Conservation (phyloP, 2,888 invertebrate species). For the Thysanoteuthis rhombus region DNA sequence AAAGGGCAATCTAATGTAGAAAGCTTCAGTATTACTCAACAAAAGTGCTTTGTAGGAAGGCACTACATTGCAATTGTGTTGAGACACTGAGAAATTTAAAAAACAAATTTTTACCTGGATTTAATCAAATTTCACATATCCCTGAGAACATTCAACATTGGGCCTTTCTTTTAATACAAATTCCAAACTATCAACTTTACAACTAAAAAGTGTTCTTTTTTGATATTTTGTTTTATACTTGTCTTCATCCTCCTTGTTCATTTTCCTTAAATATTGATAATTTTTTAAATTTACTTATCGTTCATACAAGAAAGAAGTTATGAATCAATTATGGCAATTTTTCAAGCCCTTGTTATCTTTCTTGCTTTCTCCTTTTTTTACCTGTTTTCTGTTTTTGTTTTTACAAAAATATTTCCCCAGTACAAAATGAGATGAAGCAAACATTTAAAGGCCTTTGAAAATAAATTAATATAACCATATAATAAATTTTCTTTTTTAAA, state of each 20-base stretch:
- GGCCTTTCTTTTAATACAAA: background rate
- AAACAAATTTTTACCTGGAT: background rate
- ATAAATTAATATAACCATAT: background rate
- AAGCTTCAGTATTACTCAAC: background rate
- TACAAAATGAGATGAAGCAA: background rate
- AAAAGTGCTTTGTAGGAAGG: background rate
- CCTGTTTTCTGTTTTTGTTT: background rate
- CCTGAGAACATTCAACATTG: slow-evolving; percentile 12
- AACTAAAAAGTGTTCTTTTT: background rate
- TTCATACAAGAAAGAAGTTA: background rate
- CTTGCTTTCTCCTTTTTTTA: background rate
- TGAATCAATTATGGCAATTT: background rate
- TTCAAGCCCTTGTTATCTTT: background rate
- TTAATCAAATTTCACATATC: slow-evolving; percentile 12
- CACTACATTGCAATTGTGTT: background rate
- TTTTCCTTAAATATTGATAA: background rate
- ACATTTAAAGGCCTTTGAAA: background rate
- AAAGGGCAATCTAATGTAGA: background rate
- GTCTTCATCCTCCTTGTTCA: background rate
- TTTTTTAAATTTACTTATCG: background rate
- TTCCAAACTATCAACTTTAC: background rate
- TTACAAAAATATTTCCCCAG: slow-evolving; percentile 12
- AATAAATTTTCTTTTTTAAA: background rate
- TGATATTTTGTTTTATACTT: background rate
- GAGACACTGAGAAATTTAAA: background rate